Percentiles rank a stretch among this genome's conserved stretches.
Evolutionary conservation across 2,888 invertebrate species (phyloP).

Genomic region (Cheilosia pagana): DNA sequence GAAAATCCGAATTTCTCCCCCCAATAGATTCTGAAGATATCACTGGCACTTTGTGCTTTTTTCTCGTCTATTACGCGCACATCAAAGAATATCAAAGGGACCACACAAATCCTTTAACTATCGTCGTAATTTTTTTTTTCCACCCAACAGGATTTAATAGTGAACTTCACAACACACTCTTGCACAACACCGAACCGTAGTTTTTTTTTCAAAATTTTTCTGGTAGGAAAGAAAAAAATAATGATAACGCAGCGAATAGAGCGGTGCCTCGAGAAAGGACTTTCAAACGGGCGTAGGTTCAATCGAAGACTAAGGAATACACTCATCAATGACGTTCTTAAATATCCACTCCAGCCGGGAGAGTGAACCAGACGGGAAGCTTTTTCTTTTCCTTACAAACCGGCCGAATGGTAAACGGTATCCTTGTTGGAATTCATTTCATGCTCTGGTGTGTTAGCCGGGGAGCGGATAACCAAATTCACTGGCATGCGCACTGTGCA

Average conservation of each 20-base stretch:
- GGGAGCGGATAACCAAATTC: conserved; percentile 32
- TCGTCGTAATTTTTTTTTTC: background rate
- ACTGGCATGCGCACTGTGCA: conserved; percentile 50
- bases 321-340: conserved; percentile 59
- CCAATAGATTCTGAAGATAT: background rate
- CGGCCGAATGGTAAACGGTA: conserved; percentile 32
- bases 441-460: background rate
- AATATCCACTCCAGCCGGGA: conserved; percentile 49
- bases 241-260: background rate
- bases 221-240: background rate
- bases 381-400: background rate
- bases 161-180: background rate
- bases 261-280: conserved; percentile 9
- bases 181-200: conserved; percentile 27
- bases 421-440: conserved; percentile 14
- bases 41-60: conserved; percentile 12
- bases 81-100: conserved; percentile 5
- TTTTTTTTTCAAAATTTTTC: conserved; percentile 26
- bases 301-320: conserved; percentile 61
- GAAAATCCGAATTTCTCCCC: background rate
- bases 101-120: background rate
- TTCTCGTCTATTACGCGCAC: conserved; percentile 11
- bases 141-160: background rate
- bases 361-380: conserved; percentile 43
- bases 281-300: conserved; percentile 56